Evolutionary conservation across 2,797 vertebrate genomes (phyloP).

Genomic region (Acanthurus lineatus): DNA sequence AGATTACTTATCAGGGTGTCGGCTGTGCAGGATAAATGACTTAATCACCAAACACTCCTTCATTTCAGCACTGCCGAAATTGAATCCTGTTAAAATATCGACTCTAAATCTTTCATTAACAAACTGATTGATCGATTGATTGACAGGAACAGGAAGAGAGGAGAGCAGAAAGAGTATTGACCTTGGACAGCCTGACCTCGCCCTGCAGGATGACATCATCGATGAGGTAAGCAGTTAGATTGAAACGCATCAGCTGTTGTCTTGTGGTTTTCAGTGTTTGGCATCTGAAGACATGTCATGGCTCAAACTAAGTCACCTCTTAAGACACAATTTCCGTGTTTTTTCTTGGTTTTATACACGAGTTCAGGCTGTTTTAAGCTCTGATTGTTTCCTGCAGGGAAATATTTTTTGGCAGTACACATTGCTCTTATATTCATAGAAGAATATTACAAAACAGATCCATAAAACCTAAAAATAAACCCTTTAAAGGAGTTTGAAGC

Average conservation of each 20-base stretch:
- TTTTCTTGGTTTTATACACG: too few species aligned
- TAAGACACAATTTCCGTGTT: too few species aligned
- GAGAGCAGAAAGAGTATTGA: constrained; percentile 92
- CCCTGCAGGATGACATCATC: constrained; percentile 91
- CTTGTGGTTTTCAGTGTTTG: neutral
- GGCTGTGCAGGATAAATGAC: too few species aligned
- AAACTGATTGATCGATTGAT: neutral
- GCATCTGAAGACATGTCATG: too few species aligned
- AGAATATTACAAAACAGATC: neutral
- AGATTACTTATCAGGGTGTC: neutral
- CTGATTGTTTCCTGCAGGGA: neutral
- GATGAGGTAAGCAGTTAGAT: constrained; percentile 86
- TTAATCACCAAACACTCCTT: too few species aligned
- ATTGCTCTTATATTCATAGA: neutral
- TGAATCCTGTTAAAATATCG: neutral
- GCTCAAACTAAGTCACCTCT: neutral
- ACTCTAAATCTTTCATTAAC: neutral
- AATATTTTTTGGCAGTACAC: neutral
- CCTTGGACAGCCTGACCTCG: constrained; percentile 88
- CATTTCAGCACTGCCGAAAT: neutral
- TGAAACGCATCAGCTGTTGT: neutral
- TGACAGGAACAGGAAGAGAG: constrained; percentile 79
- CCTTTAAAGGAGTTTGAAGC: neutral
- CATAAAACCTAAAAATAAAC: neutral
- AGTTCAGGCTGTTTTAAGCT: neutral